phyloP scores from a whole-genome alignment of 1,140 invertebrate species.

The Trinorchestia longiramus region DNA sequence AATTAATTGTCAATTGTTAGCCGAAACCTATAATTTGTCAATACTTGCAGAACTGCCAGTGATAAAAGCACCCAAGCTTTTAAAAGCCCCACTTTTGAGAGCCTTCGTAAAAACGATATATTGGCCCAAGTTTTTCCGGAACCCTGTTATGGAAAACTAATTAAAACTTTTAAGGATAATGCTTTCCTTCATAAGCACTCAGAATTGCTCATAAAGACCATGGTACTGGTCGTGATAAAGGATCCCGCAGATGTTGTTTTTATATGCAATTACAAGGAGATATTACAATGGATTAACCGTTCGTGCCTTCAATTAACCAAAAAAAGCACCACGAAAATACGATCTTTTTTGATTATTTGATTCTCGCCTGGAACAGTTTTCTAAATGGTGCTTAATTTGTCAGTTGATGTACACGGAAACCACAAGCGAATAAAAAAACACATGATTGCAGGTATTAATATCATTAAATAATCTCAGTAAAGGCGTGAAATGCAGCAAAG shows the following conservation, averaged over 20 bases:
- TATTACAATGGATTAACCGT: background rate
- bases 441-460: too few species aligned
- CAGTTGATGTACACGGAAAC: too few species aligned
- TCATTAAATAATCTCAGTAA: too few species aligned
- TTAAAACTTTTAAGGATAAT: background rate
- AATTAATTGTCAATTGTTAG: background rate
- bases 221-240: background rate
- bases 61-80: background rate
- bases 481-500: too few species aligned
- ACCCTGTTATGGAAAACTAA: background rate
- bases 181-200: background rate
- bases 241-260: background rate
- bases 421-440: too few species aligned
- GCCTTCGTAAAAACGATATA: background rate
- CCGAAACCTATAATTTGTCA: background rate
- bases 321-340: background rate
- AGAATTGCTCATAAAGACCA: background rate
- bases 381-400: background rate
- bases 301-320: background rate
- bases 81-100: background rate
- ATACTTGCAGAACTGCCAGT: background rate
- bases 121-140: background rate
- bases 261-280: background rate
- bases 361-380: background rate
- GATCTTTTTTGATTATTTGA: background rate